Base-by-base conservation (phyloP, 1,140 invertebrate species). In the Zaprionus lachaisei region DNA sequence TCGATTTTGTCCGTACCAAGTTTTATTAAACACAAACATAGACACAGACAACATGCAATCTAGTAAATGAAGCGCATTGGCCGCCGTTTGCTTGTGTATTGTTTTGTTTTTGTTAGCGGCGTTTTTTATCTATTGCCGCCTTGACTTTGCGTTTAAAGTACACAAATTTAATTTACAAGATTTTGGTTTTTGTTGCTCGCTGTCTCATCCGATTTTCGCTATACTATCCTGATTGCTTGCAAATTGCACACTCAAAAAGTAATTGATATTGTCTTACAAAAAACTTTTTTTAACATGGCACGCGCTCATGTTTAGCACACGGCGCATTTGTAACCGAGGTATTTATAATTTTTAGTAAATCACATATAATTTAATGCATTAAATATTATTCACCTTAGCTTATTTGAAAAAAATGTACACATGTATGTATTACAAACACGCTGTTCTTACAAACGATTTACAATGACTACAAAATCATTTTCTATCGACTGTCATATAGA, bases 101-200 rank as follows among this genome's bases (percentile, higher is more conserved):
- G 82, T 86, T 85, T 81, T 85, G 83, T 85, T 86, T 85, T 85
- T 84, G 81, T 84, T 85, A 82, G 82, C 82, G 82, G 82, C 83
- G 62, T 85, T 85, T 83, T 80, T 66, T 51, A 67, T 47, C 63
- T 51, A 62, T 57, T 67, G 38, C 49, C 17, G 56, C 44, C 28
- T 44, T 57, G 14, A 41, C 28, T 4, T 73, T 41, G 15, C n/a
- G 14, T 20, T 11, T 22, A 44, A 38, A 26, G 38, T 22, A 31
- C 28, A 12, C 22, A 66, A 15, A 31, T 12, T 28, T 24, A 15
- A 26, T 54, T 12, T 0, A 54, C 60, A 17, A 17, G 15, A 2
- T 37, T 28, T 7, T 9, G 6, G 9, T 17, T 31, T 37, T 47
- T 34, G 4, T 20, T 12, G 15, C 5, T 22, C 12, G 12, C 4